Evolutionary conservation across 2,888 invertebrate species (phyloP), one percentile per base, ranked within the genome.

Genomic region (Hyposoter dolosus): DNA sequence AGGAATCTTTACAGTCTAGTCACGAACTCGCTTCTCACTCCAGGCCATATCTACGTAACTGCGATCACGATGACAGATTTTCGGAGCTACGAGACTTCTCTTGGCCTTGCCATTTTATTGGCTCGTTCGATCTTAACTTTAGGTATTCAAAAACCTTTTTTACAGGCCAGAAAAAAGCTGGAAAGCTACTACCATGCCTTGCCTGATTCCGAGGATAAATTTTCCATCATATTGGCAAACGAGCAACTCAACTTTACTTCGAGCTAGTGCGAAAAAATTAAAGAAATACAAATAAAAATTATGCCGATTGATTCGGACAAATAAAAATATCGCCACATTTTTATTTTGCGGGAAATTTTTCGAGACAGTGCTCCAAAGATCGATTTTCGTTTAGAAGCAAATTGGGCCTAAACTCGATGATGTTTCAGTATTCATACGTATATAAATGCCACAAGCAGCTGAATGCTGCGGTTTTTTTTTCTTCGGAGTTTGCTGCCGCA

Each of bases 41-140:
- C 35, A 50, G 43, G 50, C 81, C 53, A 65, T 35, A 28, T 81
- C 7, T 74, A 74, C 50, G 75, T 75, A 65, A 60, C 77, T 71
- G 60, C 82, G 74, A 74, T 80, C 69, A 68, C 85, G 87, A 88
- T 88, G 88, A 87, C 87, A 84, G 87, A 88, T 88, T 88, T 82
- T 56, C 47, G 65, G 35, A 45, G 23, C 7, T 65, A 65, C 72
- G 50, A 17, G 65, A 80, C 68, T 83, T 65, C 72, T 76, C 45
- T 15, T 50, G 60, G 74, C 66, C 76, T 72, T 82, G 69, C 81
- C 74, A 87, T 88, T 86, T 87, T 86, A 83, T 86, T 84, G 86
- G 80, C 76, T 83, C 80, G 40, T 78, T 82, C 68, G 60, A 71
- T 65, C 71, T 28, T 32, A 69, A 69, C 66, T 53, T 77, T 63